Evolutionary conservation across 1,140 invertebrate species (phyloP).

Genomic region (Drosophila saltans): DNA sequence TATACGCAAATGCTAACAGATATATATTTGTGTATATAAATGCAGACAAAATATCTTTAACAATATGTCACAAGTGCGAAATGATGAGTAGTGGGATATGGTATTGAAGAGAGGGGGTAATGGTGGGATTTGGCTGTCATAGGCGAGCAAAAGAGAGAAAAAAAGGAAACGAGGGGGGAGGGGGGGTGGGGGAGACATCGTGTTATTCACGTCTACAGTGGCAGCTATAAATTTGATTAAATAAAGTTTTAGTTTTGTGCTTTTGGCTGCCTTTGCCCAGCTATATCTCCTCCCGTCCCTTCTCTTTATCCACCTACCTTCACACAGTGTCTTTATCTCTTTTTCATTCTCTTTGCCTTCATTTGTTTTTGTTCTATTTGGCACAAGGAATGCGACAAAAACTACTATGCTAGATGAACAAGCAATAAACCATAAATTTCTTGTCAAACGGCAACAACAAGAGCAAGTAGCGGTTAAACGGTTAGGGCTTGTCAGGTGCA

Average conservation of each 20-base stretch:
- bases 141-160: not conserved
- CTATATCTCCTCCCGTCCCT: not conserved
- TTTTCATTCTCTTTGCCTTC: conserved; percentile 25
- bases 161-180: not conserved
- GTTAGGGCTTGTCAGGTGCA: conserved; percentile 58
- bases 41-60: conserved; percentile 60
- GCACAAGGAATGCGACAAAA: conserved; percentile 75
- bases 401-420: conserved; percentile 74
- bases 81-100: conserved; percentile 4
- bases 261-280: conserved; percentile 34
- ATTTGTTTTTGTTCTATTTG: conserved; percentile 49
- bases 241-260: conserved; percentile 74
- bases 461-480: conserved; percentile 52
- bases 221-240: conserved; percentile 77
- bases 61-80: conserved; percentile 65
- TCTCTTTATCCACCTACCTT: not conserved
- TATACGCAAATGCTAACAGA: conserved; percentile 1
- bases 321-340: not conserved
- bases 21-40: conserved; percentile 23
- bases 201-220: conserved; percentile 21
- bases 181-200: not conserved
- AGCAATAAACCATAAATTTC: conserved; percentile 82
- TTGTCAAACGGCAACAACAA: conserved; percentile 54
- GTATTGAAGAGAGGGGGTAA: not conserved
- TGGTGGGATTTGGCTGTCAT: not conserved